Conservation (phyloP, 2,113 vertebrate species). For the Tretioscincus oriximinensis region DNA sequence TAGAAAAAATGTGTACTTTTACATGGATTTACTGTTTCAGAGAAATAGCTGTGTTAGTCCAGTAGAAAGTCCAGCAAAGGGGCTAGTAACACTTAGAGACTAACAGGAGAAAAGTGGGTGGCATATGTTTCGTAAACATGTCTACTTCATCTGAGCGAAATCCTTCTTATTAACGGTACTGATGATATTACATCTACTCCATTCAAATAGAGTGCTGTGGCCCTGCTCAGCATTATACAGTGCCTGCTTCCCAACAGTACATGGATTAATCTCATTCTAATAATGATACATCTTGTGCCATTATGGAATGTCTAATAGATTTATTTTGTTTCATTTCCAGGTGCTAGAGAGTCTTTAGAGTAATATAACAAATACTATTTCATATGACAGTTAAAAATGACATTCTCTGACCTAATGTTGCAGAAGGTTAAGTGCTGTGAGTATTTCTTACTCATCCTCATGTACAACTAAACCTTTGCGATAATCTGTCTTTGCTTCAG, state of each 20-base stretch:
- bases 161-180: too few relatives aligned
- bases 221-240: not conserved
- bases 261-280: conserved; percentile 10
- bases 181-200: not conserved
- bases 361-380: conserved; percentile 1
- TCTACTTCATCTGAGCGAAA: too few relatives aligned
- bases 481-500: conserved; percentile 9
- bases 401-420: conserved; percentile 23
- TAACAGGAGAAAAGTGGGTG: too few relatives aligned
- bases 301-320: conserved; percentile 4
- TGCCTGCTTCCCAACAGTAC: not conserved
- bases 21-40: not conserved
- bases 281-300: not conserved
- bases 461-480: conserved; percentile 18
- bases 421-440: conserved; percentile 10
- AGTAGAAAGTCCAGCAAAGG: too few relatives aligned
- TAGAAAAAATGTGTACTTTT: not conserved
- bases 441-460: conserved; percentile 19
- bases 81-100: too few relatives aligned
- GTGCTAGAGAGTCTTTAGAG: conserved; percentile 1
- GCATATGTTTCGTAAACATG: too few relatives aligned
- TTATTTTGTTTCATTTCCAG: conserved; percentile 29
- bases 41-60: too few relatives aligned
- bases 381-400: conserved; percentile 35
- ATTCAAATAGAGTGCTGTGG: not conserved